Evolutionary conservation across 1,140 invertebrate genomes (phyloP).

Genomic region (Drosophila rufa): DNA sequence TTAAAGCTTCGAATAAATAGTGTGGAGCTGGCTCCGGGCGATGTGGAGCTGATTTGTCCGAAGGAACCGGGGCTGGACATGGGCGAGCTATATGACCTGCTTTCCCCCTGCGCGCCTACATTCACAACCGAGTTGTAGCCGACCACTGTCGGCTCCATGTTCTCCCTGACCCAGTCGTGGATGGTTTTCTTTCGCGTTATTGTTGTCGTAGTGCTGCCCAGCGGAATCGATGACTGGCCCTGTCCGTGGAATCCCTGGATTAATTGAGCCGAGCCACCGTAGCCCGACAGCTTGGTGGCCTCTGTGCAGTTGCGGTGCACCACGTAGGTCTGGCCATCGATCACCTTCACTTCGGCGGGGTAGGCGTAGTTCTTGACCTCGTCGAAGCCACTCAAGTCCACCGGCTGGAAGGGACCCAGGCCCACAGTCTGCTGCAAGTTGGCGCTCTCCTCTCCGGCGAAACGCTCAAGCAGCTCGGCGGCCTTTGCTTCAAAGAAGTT

Average conservation of each 20-base stretch:
- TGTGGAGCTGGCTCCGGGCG: constrained; percentile 46
- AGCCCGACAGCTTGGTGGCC: constrained; percentile 60
- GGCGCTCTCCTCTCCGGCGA: background rate
- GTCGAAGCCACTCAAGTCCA: constrained; percentile 74
- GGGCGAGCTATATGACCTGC: background rate
- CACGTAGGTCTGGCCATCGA: constrained; percentile 77
- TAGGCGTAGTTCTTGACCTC: constrained; percentile 79
- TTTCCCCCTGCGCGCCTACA: constrained; percentile 23
- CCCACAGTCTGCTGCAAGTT: constrained; percentile 56
- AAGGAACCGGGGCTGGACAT: constrained; percentile 26
- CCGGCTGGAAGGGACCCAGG: constrained; percentile 50
- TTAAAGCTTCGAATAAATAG: constrained; percentile 60
- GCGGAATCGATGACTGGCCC: constrained; percentile 14
- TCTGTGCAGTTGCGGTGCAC: constrained; percentile 81
- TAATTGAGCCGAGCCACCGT: constrained; percentile 20
- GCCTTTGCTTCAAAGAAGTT: constrained; percentile 77
- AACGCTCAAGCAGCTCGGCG: constrained; percentile 52
- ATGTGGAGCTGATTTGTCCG: constrained; percentile 4
- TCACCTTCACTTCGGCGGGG: constrained; percentile 77
- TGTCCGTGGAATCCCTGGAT: constrained; percentile 23
- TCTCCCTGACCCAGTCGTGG: constrained; percentile 65
- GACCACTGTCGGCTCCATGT: constrained; percentile 70
- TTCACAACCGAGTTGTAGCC: constrained; percentile 69
- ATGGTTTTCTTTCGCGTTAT: constrained; percentile 52
- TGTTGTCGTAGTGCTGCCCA: constrained; percentile 43